Percentiles rank a stretch among this genome's conserved stretches.
Conservation (phyloP, 1,140 invertebrate species). For the Meteorus sp. region DNA sequence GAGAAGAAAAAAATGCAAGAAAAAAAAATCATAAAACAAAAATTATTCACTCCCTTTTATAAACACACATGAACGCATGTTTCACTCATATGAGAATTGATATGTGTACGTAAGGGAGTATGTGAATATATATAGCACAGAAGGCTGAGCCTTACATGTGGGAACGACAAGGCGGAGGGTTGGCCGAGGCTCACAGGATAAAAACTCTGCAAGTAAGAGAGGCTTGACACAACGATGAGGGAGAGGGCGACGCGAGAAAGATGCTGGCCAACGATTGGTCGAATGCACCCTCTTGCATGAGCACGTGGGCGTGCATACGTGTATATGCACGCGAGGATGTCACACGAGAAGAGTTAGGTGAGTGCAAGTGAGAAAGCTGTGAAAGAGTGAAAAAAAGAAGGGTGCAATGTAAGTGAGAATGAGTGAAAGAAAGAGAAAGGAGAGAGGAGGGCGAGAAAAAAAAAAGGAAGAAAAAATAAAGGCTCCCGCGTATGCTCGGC, state of each 20-base stretch:
- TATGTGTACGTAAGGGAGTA: neutral
- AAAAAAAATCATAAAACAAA: no score
- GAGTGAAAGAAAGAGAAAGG: constrained; percentile 8
- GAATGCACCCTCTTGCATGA: constrained; percentile 16
- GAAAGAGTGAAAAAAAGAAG: no score
- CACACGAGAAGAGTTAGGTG: constrained; percentile 5
- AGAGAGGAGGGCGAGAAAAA: constrained; percentile 14
- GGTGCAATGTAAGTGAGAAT: no score
- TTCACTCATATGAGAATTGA: neutral
- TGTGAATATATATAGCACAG: neutral
- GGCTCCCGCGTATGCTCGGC: neutral
- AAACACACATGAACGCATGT: no score
- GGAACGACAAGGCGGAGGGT: constrained; percentile 2
- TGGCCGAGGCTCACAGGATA: constrained; percentile 11
- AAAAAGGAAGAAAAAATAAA: constrained; percentile 19
- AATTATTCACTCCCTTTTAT: no score
- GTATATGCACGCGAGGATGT: constrained; percentile 17
- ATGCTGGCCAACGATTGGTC: constrained; percentile 24
- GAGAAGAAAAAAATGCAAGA: no score
- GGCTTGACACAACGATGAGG: constrained; percentile 4
- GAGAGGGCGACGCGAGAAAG: constrained; percentile 15
- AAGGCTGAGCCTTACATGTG: constrained; percentile 2
- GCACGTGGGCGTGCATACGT: constrained; percentile 28
- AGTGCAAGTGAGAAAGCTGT: neutral
- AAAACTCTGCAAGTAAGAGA: constrained; percentile 13